Evolutionary conservation across 2,888 invertebrate genomes (phyloP), one percentile per base, ranked within the genome.

Genomic region (Lasiommata megera): DNA sequence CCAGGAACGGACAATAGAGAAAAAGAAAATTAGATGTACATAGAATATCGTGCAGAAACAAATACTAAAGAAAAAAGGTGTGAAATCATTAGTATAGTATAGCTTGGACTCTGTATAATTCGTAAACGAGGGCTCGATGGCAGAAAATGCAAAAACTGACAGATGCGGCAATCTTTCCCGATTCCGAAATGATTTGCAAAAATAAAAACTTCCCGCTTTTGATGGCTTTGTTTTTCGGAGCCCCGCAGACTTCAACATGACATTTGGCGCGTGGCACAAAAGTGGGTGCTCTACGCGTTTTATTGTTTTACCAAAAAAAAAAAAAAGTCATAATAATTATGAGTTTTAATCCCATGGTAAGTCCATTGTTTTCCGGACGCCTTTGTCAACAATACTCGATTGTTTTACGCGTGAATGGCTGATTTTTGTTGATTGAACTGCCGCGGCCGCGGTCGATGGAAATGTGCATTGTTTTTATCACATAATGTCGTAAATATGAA

Each of bases 401-500:
- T 68, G 66, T 69, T 52, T 59, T 63, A 64, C 62, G 65, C 64
- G 57, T 66, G 63, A 69, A 67, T 70, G 69, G 63, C 23, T 51
- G 58, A 65, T 63, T 69, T 71, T 67, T 67, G 68, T 68, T 67
- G 61, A 64, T 67, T 67, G 66, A 55, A 51, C 41, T 44, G 46
- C 36, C 38, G n/a, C n/a, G n/a, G n/a, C n/a, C n/a, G n/a, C n/a
- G 50, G 46, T 52, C 40, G 46, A 40, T 51, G n/a, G n/a, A n/a
- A n/a, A n/a, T 59, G 38, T 28, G 37, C 59, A 63, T 66, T 66
- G 65, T 67, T 65, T 16, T 63, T 54, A 47, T 44, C 56, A 54
- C 43, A 58, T n/a, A 8, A 29, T 40, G 12, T 51, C 37, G 37
- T 51, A 28, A 58, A 61, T 62, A 65, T 65, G 61, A 63, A 56